A percentile compares a stretch with the other conserved stretches of the same genome.
phyloP scores from a whole-genome alignment of 2,888 invertebrate genomes.

The Strigamia transsilvanica region DNA sequence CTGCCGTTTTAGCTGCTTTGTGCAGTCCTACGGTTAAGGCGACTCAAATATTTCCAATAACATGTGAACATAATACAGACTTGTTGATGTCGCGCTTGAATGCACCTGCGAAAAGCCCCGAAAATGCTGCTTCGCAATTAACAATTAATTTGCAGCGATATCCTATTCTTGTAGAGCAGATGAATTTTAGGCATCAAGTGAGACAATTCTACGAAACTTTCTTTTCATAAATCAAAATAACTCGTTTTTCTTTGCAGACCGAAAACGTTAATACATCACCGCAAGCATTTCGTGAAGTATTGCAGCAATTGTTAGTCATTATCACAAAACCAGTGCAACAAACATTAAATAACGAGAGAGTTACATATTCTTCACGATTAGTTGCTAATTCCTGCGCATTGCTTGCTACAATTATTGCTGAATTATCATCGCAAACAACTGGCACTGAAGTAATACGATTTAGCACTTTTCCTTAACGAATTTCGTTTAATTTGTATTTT shows the following conservation, averaged over 20 bases:
- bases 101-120: slow-evolving; percentile 62
- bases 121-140: slow-evolving; percentile 66
- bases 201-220: slow-evolving; percentile 56
- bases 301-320: slow-evolving; percentile 82
- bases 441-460: slow-evolving; percentile 72
- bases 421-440: slow-evolving; percentile 82
- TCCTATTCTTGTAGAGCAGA: slow-evolving; percentile 80
- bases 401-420: slow-evolving; percentile 84
- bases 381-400: slow-evolving; percentile 67
- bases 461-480: background rate
- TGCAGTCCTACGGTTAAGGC: slow-evolving; percentile 80
- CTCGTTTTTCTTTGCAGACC: background rate
- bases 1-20: slow-evolving; percentile 84
- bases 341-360: slow-evolving; percentile 67
- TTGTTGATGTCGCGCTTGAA: slow-evolving; percentile 48
- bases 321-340: slow-evolving; percentile 79
- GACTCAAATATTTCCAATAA: slow-evolving; percentile 77
- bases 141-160: slow-evolving; percentile 77
- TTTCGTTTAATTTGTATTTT: background rate
- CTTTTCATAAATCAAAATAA: background rate
- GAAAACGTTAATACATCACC: background rate
- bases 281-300: slow-evolving; percentile 76
- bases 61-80: slow-evolving; percentile 66
- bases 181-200: slow-evolving; percentile 74
- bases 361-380: slow-evolving; percentile 66